A percentile compares a stretch with the other conserved stretches of the same genome.
phyloP scores from a whole-genome alignment of 2,797 vertebrate species.

The Salmo trutta region DNA sequence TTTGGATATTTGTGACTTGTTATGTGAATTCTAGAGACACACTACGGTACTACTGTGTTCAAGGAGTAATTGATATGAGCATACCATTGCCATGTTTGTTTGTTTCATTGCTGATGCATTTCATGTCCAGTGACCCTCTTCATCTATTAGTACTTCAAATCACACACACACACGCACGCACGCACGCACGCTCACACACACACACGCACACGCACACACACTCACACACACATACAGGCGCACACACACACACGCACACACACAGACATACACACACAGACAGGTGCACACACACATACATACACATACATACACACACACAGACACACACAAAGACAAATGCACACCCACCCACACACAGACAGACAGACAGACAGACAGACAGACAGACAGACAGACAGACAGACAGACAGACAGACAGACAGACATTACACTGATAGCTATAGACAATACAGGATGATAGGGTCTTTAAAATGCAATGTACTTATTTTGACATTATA shows the following conservation, averaged over 20 bases:
- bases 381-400: too few relatives aligned
- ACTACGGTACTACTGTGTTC: neutral
- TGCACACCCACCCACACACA: neutral
- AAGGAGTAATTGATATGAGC: neutral
- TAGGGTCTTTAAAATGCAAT: neutral
- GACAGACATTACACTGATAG: neutral
- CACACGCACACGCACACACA: too few relatives aligned
- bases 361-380: neutral
- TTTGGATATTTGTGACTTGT: neutral
- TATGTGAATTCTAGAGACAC: conserved; percentile 15
- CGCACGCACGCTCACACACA: neutral
- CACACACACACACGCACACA: conserved; percentile 8
- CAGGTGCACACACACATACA: too few relatives aligned
- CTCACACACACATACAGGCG: too few relatives aligned
- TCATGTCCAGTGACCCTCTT: conserved; percentile 2
- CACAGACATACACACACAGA: conserved; percentile 11
- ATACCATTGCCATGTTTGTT: conserved; percentile 4
- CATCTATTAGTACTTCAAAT: neutral
- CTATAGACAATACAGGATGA: neutral
- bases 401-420: neutral
- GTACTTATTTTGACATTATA: neutral
- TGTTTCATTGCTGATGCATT: conserved; percentile 26
- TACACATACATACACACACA: neutral
- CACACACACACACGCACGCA: too few relatives aligned
- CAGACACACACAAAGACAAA: neutral